Conservation (phyloP, 2,888 invertebrate genomes). For the Hoplodrina blanda region DNA sequence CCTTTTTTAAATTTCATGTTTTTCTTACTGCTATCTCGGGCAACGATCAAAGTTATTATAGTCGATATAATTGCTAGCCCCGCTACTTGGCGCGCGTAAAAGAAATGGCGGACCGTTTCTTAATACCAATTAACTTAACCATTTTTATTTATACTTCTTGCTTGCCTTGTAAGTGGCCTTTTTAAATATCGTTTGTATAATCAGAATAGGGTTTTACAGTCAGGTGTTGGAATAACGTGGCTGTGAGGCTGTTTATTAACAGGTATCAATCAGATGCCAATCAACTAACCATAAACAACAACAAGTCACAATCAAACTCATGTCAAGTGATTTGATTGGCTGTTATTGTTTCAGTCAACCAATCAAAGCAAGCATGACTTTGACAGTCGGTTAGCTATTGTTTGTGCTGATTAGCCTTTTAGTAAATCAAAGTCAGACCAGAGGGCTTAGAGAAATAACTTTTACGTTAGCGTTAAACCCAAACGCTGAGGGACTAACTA, state of each 20-base stretch:
- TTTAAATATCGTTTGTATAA: conserved; percentile 26
- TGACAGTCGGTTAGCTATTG: too few relatives aligned
- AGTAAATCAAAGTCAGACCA: background rate
- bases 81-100: conserved; percentile 61
- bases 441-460: too few relatives aligned
- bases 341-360: conserved; percentile 3
- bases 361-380: conserved; percentile 3
- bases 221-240: background rate
- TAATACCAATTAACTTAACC: conserved; percentile 67
- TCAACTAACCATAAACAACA: background rate
- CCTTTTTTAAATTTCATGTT: conserved; percentile 60
- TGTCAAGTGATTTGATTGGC: conserved; percentile 2
- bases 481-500: too few relatives aligned
- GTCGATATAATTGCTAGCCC: conserved; percentile 65
- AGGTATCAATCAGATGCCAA: background rate
- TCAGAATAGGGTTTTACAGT: background rate
- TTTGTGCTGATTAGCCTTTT: background rate
- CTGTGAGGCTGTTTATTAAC: background rate
- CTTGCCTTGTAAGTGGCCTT: conserved; percentile 48
- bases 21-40: conserved; percentile 63
- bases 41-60: conserved; percentile 66
- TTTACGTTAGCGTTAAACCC: too few relatives aligned
- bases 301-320: background rate
- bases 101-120: conserved; percentile 64
- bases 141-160: conserved; percentile 60